phyloP scores from a whole-genome alignment of 2,888 invertebrate genomes.

The Argyra leucocephala region DNA sequence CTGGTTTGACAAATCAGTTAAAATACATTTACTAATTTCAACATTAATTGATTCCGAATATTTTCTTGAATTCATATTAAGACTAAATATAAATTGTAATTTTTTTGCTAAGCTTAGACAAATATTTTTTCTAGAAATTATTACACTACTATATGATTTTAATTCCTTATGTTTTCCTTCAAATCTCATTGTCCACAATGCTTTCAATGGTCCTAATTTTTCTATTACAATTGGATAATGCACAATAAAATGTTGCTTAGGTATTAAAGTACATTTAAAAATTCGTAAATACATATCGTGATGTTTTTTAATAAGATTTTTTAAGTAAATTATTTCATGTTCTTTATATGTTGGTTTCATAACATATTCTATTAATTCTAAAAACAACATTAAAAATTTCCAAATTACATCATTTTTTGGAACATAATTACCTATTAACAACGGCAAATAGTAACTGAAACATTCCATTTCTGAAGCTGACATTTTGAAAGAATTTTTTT shows the following conservation, averaged over 20 bases:
- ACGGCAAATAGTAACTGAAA: conserved; percentile 4
- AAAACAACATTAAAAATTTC: not conserved
- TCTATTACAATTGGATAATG: conserved; percentile 11
- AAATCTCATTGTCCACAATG: conserved; percentile 10
- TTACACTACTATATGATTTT: not conserved
- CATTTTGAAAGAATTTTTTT: conserved; percentile 12
- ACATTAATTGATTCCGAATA: not conserved
- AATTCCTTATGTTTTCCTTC: not conserved
- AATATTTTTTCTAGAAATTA: conserved; percentile 7
- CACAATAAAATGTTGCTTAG: not conserved
- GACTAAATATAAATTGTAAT: not conserved
- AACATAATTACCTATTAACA: conserved; percentile 7
- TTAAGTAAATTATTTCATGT: not conserved
- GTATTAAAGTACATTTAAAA: not conserved
- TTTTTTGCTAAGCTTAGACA: not conserved
- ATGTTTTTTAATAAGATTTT: not conserved
- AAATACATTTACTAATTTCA: not conserved
- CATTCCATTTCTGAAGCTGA: conserved; percentile 11
- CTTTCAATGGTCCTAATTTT: conserved; percentile 2
- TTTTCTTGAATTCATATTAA: not conserved
- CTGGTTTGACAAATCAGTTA: not conserved
- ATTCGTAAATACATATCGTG: not conserved
- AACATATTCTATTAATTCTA: not conserved
- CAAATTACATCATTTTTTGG: conserved; percentile 11
- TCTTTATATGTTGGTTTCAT: not conserved